Percentiles rank a stretch among this genome's conserved stretches.
Evolutionary conservation across 2,113 vertebrate species (phyloP).

Genomic region (Anolis sagrei): DNA sequence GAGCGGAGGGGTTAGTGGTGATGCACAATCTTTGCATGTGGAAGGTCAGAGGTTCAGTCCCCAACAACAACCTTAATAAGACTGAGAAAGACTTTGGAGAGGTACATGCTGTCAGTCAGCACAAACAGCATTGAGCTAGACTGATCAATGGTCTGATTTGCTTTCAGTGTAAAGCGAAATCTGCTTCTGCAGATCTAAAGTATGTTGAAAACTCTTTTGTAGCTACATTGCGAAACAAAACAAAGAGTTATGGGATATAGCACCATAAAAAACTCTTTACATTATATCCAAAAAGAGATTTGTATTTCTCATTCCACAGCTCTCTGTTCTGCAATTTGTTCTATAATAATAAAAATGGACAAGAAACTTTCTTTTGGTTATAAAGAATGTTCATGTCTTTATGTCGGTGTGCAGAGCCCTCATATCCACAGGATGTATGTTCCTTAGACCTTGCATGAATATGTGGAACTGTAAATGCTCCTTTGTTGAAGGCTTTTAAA

Average conservation of each 20-base stretch:
- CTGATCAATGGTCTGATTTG: too few species aligned
- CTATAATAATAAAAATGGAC: too few species aligned
- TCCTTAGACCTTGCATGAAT: too few species aligned
- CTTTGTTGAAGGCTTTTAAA: too few species aligned
- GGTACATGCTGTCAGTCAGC: too few species aligned
- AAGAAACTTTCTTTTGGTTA: not conserved
- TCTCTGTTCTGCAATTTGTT: not conserved
- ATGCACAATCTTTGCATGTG: not conserved
- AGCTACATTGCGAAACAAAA: not conserved
- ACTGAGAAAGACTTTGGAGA: not conserved
- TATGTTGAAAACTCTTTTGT: not conserved
- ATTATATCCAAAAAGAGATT: not conserved
- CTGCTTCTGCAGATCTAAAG: too few species aligned
- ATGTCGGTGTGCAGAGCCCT: not conserved
- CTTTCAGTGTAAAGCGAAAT: too few species aligned
- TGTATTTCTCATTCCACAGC: not conserved
- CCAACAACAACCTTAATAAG: not conserved
- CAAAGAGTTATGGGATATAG: conserved; percentile 1
- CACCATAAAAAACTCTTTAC: rapidly evolving
- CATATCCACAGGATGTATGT: too few species aligned
- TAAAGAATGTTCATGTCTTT: not conserved
- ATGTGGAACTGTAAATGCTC: too few species aligned
- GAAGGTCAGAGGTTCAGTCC: not conserved
- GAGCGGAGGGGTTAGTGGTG: not conserved
- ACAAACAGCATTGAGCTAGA: too few species aligned